Evolutionary conservation across 2,797 vertebrate genomes (phyloP), one percentile per base, ranked within the genome.

Genomic region (Tympanoctomys barrerae): DNA sequence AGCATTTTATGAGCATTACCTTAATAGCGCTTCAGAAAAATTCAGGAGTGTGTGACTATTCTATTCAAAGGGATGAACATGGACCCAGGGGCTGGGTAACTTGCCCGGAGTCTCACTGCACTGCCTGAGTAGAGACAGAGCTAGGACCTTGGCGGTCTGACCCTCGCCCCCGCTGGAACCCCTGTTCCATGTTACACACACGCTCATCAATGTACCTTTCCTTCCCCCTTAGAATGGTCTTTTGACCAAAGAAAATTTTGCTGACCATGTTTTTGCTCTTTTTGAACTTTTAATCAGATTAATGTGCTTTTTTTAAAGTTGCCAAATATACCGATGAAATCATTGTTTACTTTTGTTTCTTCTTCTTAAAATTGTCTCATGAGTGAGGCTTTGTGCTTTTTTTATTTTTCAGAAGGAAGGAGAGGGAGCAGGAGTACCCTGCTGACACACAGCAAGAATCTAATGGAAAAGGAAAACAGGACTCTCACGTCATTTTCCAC

Each of bases 391-490:
- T 78, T 7, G 68, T 82, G 4, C 57, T 62, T 68, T 77, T 42
- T 75, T 26, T 16, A 52, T 52, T n/a, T n/a, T 90, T 91, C 4
- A 70, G 89, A 91, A 90, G 26, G 75, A 62, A 94, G 75, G 87
- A 71, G 46, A 80, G 64, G 24, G 57, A 84, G 84, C 16, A 36
- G 19, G 21, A 42, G 42, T 62, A 59, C 28, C 31, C 68, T 64
- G 16, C 1, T 36, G 84, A 84, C 9, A 84, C 81, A 96, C 89
- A 96, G 57, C 42, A 73, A 90, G 66, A 16, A 16, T 80, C 70
- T 87, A 89, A 87, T 66, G 89, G 87, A 93, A 80, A 78, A 77
- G 66, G 64, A 68, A 52, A 92, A 89, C 39, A 89, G 71, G 21
- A 13, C 54, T 21, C 54, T 21, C 64, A 87, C 49, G 28, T 77